Evolutionary conservation across 2,113 vertebrate species (phyloP), one percentile per base, ranked within the genome.

Genomic region (Chaetodon auriga): DNA sequence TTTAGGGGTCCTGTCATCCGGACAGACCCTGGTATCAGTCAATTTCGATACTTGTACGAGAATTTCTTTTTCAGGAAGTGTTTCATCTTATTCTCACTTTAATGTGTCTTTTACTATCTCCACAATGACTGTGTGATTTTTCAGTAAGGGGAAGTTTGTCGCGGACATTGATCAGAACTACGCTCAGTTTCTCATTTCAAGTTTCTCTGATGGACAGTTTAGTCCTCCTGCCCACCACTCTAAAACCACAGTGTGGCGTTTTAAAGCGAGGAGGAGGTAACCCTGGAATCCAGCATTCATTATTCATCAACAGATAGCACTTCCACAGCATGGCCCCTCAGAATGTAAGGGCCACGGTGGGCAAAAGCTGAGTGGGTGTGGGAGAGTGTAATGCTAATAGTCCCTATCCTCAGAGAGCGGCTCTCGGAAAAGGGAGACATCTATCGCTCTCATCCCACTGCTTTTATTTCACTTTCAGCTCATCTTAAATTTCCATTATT

Each of bases 401-500:
- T 89, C 87, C 89, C 80, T 83, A 36, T 92, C 90, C 85, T 87
- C 78, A 68, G 83, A 86, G 89, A 92, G 89, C 46, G 84, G 71
- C 75, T 87, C 82, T 74, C 65, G 13, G 69, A 80, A 89, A 89
- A 84, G 81, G 46, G 78, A 92, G 82, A 87, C 89, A 83, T 90
- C 83, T 91, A 89, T 93, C 85, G 84, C 92, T 91, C 91, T 92
- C 91, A 89, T 90, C 87, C 84, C 63, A 51, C 72, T 90, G 90
- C 87, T 91, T 94, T 95, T 92, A 94, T 91, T 91, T 90, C 92
- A 87, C 92, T 83, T 89, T 93, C 78, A 68, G 88, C 90, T 91
- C 91, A 71, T 95, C 92, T 94, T 93, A 87, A 94, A 94, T 94
- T 94, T 93, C 91, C 92, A 94, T 95, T 94, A 93, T 96, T 96